Base-by-base conservation (phyloP, 2,888 invertebrate species). In the Zygogramma bicolorata region DNA sequence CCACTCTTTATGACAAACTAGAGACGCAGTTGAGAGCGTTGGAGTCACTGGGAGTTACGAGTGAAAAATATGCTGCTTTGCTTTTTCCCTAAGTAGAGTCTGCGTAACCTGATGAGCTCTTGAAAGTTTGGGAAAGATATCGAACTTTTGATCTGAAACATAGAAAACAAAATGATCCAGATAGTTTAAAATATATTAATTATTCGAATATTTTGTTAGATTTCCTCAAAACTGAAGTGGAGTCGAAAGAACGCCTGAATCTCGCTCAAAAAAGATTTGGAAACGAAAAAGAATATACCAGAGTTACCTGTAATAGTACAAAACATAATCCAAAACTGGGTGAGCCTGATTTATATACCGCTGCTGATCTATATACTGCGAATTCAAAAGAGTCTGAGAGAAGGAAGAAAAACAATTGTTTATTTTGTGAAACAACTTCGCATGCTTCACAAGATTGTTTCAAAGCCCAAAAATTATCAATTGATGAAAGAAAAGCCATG, bases 1-100 rank as follows among this genome's bases (percentile, higher is more conserved):
- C 63, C 10, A 63, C 5, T 46, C n/a, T 46, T 6, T 42, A 46
- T 22, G 25, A 42, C n/a, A 57, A 57, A 53, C 18, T 66, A 57
- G 57, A 57, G 15, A 57, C 57, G 3, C 18, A 57, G 4, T 27
- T 27, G 10, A 13, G 63, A 18, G 42, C 46, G 15, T n/a, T n/a
- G n/a, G n/a, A n/a, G n/a, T n/a, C n/a, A n/a, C n/a, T n/a, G n/a
- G n/a, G n/a, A n/a, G n/a, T n/a, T n/a, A n/a, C n/a, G n/a, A n/a
- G 27, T 42, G 18, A 42, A 63, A 46, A 34, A 13, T 15, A 61
- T 15, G 53, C 53, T 15, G 53, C 57, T 8, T 22, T 57, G 57
- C 10, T 57, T 5, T 57, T 57, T 57, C 40, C 62, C 22, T 62
- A 40, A 20, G 62, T 62, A 18, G 62, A 62, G 22, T 62, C 62